Conservation (phyloP, 2,797 vertebrate species). For the Heterohyrax brucei region DNA sequence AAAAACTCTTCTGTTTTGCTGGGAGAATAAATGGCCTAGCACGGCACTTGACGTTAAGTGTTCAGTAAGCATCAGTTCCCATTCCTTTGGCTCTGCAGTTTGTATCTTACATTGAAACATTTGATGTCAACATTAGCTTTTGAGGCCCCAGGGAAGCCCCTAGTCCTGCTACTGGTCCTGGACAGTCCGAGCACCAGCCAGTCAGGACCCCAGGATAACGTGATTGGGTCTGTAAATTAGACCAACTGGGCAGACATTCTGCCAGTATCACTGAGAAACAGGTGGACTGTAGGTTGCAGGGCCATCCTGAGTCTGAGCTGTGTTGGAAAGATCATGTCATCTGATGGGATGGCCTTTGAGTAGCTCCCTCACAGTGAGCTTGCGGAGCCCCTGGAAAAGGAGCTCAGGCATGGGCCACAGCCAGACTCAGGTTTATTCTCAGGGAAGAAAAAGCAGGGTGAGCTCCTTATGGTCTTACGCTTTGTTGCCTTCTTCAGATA, state of each 20-base stretch:
- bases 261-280: background rate
- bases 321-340: background rate
- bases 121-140: background rate
- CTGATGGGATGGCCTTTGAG: background rate
- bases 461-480: background rate
- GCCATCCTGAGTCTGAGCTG: too few species aligned
- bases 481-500: conserved; percentile 39
- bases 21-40: background rate
- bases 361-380: background rate
- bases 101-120: background rate
- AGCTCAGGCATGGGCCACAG: background rate
- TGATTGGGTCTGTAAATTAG: background rate
- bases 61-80: background rate
- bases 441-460: too few species aligned
- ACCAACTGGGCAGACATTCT: background rate
- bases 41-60: background rate
- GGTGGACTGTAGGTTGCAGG: background rate
- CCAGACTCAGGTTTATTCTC: background rate
- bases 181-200: background rate
- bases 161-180: background rate
- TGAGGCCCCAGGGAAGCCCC: background rate
- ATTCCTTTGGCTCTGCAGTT: background rate
- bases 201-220: background rate
- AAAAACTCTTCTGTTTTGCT: background rate
- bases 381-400: background rate